Percentiles rank a stretch among this genome's conserved stretches.
Conservation (phyloP, 2,797 vertebrate genomes). For the Coreius guichenoti region DNA sequence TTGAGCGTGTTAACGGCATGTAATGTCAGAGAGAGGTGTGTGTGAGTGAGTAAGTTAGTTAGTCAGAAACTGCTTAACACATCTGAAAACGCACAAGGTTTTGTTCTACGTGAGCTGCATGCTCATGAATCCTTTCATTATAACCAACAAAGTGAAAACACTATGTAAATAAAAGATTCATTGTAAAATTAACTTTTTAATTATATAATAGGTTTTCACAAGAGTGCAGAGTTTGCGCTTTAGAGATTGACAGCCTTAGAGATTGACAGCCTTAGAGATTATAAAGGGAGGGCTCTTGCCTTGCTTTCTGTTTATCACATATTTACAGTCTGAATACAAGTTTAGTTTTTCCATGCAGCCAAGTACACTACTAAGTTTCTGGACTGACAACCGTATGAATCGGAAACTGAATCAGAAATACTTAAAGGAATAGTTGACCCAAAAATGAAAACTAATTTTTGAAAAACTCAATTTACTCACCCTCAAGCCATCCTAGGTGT, state of each 20-base stretch:
- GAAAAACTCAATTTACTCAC: too few species aligned
- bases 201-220: too few species aligned
- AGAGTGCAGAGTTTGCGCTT: too few species aligned
- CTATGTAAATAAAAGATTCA: not conserved
- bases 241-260: too few species aligned
- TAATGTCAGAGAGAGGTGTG: too few species aligned
- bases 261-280: too few species aligned
- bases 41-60: not conserved
- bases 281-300: too few species aligned
- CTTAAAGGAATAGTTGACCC: not conserved
- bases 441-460: too few species aligned
- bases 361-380: not conserved
- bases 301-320: too few species aligned
- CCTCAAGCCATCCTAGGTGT: too few species aligned
- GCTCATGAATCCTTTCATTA: not conserved
- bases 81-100: not conserved
- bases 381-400: not conserved
- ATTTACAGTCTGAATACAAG: not conserved
- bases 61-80: not conserved
- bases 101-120: not conserved
- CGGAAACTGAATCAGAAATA: not conserved
- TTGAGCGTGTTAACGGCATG: too few species aligned
- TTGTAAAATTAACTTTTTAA: not conserved
- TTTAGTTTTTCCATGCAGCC: not conserved
- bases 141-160: not conserved